Evolutionary conservation across 2,888 invertebrate species (phyloP).

Genomic region (Mimachlamys varia): DNA sequence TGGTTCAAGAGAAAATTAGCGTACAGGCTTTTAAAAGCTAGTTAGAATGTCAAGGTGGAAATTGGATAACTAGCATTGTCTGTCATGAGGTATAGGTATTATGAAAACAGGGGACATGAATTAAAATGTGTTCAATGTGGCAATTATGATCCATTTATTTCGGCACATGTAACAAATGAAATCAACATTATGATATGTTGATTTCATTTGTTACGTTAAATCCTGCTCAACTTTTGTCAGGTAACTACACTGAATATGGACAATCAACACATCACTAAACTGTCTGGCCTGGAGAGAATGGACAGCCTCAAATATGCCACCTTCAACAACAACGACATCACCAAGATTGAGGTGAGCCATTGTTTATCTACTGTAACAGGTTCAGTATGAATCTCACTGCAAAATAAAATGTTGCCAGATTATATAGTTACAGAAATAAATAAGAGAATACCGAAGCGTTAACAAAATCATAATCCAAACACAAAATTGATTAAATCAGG

Average conservation of each 20-base stretch:
- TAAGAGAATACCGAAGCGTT: no score
- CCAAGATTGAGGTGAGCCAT: constrained; percentile 78
- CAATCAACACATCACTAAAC: constrained; percentile 78
- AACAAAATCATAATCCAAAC: no score
- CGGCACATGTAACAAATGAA: background rate
- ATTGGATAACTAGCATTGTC: no score
- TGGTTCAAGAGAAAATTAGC: no score
- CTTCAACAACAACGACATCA: constrained; percentile 80
- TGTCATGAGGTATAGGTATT: no score
- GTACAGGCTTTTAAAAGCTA: no score
- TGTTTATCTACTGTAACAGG: background rate
- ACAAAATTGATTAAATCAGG: no score
- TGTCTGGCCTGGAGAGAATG: constrained; percentile 78
- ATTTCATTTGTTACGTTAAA: no score
- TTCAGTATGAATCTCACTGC: background rate
- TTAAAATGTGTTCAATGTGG: no score
- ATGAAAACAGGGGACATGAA: no score
- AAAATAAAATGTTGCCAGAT: background rate
- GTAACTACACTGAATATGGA: constrained; percentile 79
- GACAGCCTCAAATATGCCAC: constrained; percentile 80
- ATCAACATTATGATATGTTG: background rate
- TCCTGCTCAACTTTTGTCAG: constrained; percentile 57
- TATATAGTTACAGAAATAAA: no score
- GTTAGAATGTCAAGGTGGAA: no score
- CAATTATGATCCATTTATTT: background rate